phyloP scores from a whole-genome alignment of 2,113 vertebrate genomes.

The Atlantisia rogersi region DNA sequence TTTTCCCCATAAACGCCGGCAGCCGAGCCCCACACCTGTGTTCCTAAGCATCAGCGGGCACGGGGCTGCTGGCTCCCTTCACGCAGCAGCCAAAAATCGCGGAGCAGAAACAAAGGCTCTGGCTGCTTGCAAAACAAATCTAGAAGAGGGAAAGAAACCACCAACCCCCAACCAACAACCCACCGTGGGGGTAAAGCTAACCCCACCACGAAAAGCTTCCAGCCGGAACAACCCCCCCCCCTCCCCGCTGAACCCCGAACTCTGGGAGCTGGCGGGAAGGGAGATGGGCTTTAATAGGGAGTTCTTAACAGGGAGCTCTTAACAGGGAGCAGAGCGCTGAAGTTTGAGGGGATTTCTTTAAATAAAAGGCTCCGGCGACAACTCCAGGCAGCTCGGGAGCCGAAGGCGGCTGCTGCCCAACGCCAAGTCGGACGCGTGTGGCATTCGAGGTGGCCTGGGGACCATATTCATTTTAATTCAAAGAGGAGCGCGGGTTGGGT shows the following conservation, averaged over 20 bases:
- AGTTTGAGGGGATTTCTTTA: not conserved
- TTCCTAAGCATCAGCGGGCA: not conserved
- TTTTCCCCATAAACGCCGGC: not conserved
- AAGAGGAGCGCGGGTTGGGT: not conserved
- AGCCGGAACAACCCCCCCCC: not conserved
- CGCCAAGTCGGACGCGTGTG: fast-evolving
- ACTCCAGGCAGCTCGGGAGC: not conserved
- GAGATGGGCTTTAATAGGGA: not conserved
- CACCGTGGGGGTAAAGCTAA: not conserved
- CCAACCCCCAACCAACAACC: too few species aligned
- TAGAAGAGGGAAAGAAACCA: not conserved
- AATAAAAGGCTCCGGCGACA: not conserved
- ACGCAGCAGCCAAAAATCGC: not conserved
- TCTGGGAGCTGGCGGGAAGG: fast-evolving
- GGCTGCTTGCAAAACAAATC: not conserved
- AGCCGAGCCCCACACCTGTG: not conserved
- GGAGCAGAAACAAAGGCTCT: not conserved
- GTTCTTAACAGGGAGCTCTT: too few species aligned
- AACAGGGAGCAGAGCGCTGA: not conserved
- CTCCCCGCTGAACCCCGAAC: not conserved
- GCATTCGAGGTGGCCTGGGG: not conserved
- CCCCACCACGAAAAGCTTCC: not conserved
- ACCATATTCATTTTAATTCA: not conserved
- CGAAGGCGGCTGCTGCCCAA: not conserved
- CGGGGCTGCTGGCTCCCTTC: not conserved